Conservation (phyloP, 2,113 vertebrate genomes). For the Myotis brandtii region DNA sequence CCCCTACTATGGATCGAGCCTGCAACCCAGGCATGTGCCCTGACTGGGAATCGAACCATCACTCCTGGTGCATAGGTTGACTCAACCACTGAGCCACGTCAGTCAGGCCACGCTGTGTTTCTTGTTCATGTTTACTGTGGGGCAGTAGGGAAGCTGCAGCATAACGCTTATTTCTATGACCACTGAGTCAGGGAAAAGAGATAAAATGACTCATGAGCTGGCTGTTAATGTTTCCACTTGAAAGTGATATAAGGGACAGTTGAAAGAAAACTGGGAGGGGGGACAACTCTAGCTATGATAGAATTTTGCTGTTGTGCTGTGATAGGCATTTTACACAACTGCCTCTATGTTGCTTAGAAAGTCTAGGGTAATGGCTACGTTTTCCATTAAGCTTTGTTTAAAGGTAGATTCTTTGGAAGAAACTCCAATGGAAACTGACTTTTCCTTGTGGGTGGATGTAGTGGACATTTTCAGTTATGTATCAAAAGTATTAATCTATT, state of each 20-base stretch:
- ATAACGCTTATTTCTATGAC: background rate
- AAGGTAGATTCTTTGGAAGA: background rate
- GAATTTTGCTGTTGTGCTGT: background rate
- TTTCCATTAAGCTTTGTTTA: background rate
- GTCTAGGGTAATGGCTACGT: background rate
- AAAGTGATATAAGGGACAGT: background rate
- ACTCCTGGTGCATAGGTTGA: no score
- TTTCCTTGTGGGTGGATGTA: background rate
- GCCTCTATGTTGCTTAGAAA: background rate
- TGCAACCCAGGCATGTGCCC: no score
- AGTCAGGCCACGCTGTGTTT: background rate
- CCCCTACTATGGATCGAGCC: no score
- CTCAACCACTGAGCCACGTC: no score
- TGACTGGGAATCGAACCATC: no score
- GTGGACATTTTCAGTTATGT: background rate
- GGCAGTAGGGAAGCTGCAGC: fast-evolving
- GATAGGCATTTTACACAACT: background rate
- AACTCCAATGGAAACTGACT: background rate
- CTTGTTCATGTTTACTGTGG: background rate
- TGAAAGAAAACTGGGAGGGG: background rate
- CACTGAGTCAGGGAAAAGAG: background rate
- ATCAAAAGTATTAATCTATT: background rate
- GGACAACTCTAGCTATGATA: background rate
- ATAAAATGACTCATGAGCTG: background rate
- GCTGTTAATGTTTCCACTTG: background rate